These are phyloP conservation scores for Eptesicus fuscus DNA, from an alignment of 2,113 vertebrate species.

Conservation along the genomic window DNA sequence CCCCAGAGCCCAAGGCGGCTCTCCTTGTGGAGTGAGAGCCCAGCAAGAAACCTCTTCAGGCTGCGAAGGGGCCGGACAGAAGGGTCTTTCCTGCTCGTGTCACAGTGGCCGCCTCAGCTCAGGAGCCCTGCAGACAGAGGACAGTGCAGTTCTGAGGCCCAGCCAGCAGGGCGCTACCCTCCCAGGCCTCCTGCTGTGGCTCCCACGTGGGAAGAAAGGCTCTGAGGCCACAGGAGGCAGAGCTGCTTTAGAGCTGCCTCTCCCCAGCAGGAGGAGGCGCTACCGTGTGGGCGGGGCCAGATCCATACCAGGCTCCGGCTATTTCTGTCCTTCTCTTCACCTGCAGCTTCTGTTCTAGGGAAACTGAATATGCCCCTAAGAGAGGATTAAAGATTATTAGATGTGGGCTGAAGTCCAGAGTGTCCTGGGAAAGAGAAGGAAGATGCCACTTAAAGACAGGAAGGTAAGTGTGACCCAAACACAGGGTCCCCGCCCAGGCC, in stretches of 20 bases:
- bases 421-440: too few species aligned
- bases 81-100: background rate
- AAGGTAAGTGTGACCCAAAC: too few species aligned
- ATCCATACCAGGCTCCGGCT: background rate
- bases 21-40: rapidly evolving
- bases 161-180: background rate
- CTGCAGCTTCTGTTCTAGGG: rapidly evolving
- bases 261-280: background rate
- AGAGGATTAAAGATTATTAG: background rate
- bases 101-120: background rate
- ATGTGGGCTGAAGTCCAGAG: background rate
- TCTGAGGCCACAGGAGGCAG: background rate
- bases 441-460: too few species aligned
- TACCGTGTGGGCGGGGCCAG: background rate
- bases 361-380: background rate
- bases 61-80: background rate
- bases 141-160: background rate
- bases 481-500: too few species aligned
- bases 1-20: too few species aligned
- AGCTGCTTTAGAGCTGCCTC: rapidly evolving
- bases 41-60: background rate
- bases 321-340: background rate
- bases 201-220: rapidly evolving
- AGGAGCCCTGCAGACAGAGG: slow-evolving; percentile 35
- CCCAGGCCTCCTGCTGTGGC: rapidly evolving